phyloP scores from a whole-genome alignment of 2,888 invertebrate genomes.

The Lepetodrilus schrolli region DNA sequence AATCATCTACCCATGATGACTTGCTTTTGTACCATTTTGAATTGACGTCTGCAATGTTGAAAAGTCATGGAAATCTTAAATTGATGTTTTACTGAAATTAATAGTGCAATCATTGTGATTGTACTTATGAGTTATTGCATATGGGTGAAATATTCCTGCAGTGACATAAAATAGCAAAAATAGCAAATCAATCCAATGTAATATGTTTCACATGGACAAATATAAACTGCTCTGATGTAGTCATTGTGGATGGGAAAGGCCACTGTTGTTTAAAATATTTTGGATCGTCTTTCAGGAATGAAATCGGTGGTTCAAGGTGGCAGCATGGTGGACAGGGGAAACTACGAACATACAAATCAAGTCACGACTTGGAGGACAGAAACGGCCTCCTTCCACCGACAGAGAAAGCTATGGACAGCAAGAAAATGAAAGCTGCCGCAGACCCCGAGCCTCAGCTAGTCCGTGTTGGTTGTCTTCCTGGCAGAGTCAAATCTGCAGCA shows the following conservation, averaged over 20 bases:
- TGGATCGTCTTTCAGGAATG: constrained; percentile 49
- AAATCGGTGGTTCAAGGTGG: constrained; percentile 62
- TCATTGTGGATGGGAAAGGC: not conserved
- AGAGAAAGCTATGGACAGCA: not conserved
- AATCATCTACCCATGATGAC: no score
- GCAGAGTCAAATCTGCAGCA: not conserved
- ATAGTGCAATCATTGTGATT: no score
- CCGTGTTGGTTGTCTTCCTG: not conserved
- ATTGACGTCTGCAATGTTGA: no score
- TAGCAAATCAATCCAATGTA: no score
- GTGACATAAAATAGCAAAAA: no score
- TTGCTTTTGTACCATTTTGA: no score
- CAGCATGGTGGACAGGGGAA: constrained; percentile 64
- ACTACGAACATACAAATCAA: constrained; percentile 55
- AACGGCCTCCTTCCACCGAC: not conserved
- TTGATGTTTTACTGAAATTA: no score
- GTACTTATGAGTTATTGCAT: no score
- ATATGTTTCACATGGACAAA: not conserved
- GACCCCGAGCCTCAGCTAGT: not conserved
- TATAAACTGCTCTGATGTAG: no score
- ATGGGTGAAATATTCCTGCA: no score
- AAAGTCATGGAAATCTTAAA: no score
- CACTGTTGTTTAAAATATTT: not conserved
- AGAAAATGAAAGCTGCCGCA: not conserved
- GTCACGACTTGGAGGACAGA: constrained; percentile 44